These are phyloP conservation scores for Amiota communis DNA, from an alignment of 2,888 invertebrate species.

Conservation along the genomic window DNA sequence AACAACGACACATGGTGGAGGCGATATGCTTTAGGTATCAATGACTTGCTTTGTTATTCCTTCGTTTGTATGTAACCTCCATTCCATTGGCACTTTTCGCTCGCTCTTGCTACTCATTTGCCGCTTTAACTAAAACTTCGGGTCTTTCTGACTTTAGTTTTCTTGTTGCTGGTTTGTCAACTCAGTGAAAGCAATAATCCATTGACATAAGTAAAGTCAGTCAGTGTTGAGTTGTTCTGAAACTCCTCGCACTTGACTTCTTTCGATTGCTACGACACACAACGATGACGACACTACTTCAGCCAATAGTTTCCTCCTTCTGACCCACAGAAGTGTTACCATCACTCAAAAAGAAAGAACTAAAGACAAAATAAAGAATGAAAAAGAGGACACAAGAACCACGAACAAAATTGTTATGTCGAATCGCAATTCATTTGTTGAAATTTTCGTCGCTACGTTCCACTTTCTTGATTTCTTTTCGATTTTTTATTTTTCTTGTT, in stretches of 20 bases:
- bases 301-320: background rate
- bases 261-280: background rate
- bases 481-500: conserved; percentile 48
- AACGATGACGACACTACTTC: background rate
- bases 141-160: background rate
- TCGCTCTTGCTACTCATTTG: background rate
- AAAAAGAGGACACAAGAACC: background rate
- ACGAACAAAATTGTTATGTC: background rate
- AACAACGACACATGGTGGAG: no score
- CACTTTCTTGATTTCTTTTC: conserved; percentile 23
- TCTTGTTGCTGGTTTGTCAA: background rate
- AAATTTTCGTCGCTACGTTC: background rate
- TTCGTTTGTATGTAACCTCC: background rate
- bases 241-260: conserved; percentile 24
- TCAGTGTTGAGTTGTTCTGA: background rate
- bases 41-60: background rate
- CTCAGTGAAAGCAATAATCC: background rate
- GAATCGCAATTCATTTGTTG: no score
- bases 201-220: background rate
- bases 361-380: background rate
- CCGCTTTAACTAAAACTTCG: background rate
- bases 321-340: no score
- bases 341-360: background rate
- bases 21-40: background rate
- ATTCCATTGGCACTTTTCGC: background rate